These are phyloP conservation scores for Sisor rabdophorus DNA, from an alignment of 2,113 vertebrate genomes.

Conservation along the genomic window DNA sequence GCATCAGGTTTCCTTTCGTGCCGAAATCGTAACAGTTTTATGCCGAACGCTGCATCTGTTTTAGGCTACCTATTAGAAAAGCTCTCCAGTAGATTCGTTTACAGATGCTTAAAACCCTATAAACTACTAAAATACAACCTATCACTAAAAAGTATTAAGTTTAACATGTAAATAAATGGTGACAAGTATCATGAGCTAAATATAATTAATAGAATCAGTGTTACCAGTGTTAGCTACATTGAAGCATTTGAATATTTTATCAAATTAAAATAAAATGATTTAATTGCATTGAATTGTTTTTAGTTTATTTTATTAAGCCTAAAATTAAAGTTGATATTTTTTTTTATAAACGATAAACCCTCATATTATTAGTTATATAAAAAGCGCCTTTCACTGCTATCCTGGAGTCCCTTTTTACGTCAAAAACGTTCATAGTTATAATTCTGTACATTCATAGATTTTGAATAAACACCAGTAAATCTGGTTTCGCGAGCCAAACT, in stretches of 20 bases:
- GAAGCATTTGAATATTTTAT: neutral
- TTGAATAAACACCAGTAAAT: neutral
- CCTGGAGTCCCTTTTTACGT: neutral
- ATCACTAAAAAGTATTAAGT: neutral
- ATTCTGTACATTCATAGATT: too few relatives aligned
- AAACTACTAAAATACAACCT: too few relatives aligned
- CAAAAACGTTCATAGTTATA: neutral
- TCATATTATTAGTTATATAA: too few relatives aligned
- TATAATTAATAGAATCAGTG: neutral
- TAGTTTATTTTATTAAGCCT: neutral
- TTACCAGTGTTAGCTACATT: neutral
- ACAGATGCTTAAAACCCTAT: neutral
- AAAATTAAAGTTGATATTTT: too few relatives aligned
- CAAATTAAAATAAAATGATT: neutral
- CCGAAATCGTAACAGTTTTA: neutral
- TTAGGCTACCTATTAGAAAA: neutral
- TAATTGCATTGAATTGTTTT: neutral
- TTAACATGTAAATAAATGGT: neutral
- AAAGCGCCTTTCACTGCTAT: neutral
- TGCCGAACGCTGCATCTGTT: neutral
- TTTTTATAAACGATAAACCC: too few relatives aligned
- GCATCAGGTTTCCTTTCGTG: neutral
- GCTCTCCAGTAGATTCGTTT: neutral
- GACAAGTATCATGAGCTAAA: neutral
- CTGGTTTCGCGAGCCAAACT: too few relatives aligned